phyloP scores from a whole-genome alignment of 2,888 invertebrate species.

The Pandemis heparana region DNA sequence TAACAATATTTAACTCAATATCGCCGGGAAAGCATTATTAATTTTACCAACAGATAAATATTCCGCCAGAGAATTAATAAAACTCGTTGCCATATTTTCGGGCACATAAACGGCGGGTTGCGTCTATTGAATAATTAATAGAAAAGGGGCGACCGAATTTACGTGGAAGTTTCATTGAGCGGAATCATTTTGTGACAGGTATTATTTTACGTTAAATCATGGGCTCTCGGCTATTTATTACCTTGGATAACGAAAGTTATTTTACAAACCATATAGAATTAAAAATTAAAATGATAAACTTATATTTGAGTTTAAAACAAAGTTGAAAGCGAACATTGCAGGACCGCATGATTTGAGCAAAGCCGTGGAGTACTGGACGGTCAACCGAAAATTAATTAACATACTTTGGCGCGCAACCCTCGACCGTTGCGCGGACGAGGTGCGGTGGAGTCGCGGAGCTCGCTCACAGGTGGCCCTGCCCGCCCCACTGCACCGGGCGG shows the following conservation, averaged over 20 bases:
- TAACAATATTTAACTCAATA: conserved; percentile 30
- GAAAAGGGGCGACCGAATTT: conserved; percentile 65
- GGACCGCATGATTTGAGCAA: conserved; percentile 76
- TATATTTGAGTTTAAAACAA: conserved; percentile 71
- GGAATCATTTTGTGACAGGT: conserved; percentile 35
- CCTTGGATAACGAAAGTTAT: conserved; percentile 12
- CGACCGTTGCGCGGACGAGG: conserved; percentile 55
- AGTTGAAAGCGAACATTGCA: conserved; percentile 75
- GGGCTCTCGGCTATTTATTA: not conserved
- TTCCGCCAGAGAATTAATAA: conserved; percentile 64
- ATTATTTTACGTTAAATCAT: conserved; percentile 15
- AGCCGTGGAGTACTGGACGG: conserved; percentile 73
- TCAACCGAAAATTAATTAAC: conserved; percentile 86
- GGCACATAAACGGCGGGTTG: conserved; percentile 57
- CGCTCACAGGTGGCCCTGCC: conserved; percentile 66
- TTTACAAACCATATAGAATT: conserved; percentile 5
- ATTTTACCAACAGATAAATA: conserved; percentile 52
- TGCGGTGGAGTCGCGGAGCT: conserved; percentile 45
- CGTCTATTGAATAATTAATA: conserved; percentile 77
- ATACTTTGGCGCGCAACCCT: conserved; percentile 82
- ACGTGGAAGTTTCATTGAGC: conserved; percentile 55
- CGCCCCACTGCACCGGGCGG: conserved; percentile 54
- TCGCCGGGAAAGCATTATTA: conserved; percentile 46
- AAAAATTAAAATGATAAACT: conserved; percentile 52
- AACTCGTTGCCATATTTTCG: conserved; percentile 63